phyloP scores from a whole-genome alignment of 2,113 vertebrate genomes.

The Candoia aspera region DNA sequence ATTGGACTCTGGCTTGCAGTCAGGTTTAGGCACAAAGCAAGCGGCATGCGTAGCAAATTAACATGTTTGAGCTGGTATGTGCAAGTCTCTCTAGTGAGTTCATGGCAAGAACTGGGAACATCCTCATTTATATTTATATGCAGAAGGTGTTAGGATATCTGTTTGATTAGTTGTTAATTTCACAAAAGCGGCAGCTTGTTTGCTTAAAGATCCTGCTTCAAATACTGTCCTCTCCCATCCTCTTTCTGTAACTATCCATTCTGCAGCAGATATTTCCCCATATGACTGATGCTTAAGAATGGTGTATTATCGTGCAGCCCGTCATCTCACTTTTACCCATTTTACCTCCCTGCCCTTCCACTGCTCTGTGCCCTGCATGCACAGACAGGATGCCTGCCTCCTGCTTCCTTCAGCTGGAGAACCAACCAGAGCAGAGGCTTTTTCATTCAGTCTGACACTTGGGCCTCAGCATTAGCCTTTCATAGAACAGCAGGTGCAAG shows the following conservation, averaged over 20 bases:
- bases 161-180: not conserved
- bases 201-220: not conserved
- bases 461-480: slow-evolving; percentile 66
- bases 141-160: not conserved
- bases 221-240: not conserved
- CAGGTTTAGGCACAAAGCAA: not conserved
- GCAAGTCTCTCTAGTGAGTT: not conserved
- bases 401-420: not conserved
- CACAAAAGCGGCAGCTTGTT: not conserved
- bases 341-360: not conserved
- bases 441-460: slow-evolving; percentile 61
- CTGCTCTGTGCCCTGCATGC: not conserved
- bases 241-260: not conserved
- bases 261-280: not conserved
- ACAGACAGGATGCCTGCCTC: slow-evolving; percentile 32
- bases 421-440: not conserved
- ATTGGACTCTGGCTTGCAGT: not conserved
- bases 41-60: not conserved
- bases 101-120: not conserved
- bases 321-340: not conserved
- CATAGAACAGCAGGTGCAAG: slow-evolving; percentile 68
- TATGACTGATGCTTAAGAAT: not conserved
- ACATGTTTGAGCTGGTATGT: not conserved
- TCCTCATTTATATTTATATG: not conserved
- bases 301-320: not conserved